A percentile compares a stretch with the other conserved stretches of the same genome.
Evolutionary conservation across 2,113 vertebrate genomes (phyloP).

Genomic region (Coracopsis vasa): DNA sequence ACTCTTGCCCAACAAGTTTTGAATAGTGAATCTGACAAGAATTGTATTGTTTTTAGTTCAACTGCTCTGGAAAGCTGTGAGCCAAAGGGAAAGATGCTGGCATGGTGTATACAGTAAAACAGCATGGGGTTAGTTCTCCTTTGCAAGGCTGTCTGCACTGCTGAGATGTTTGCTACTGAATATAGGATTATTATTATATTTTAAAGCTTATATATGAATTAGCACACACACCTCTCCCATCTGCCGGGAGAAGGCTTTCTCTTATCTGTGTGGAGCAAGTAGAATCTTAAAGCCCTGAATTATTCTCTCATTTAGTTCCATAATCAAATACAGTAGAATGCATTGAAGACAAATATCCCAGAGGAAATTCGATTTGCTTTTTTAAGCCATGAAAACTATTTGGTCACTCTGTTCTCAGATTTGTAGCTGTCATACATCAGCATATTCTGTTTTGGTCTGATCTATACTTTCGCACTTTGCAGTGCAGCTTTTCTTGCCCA

Average conservation of each 20-base stretch:
- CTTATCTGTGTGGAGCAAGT: not conserved
- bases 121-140: constrained; percentile 57
- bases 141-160: constrained; percentile 61
- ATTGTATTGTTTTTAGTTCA: constrained; percentile 53
- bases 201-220: constrained; percentile 32
- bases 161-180: constrained; percentile 59
- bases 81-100: constrained; percentile 57
- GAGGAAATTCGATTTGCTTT: constrained; percentile 19
- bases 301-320: constrained; percentile 18
- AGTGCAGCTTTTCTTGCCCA: constrained; percentile 49
- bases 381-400: constrained; percentile 12
- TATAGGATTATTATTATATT: constrained; percentile 41
- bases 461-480: constrained; percentile 24
- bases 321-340: constrained; percentile 21
- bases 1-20: constrained; percentile 39
- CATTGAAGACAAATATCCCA: constrained; percentile 15
- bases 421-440: constrained; percentile 9
- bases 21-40: constrained; percentile 62
- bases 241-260: constrained; percentile 42
- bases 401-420: constrained; percentile 16
- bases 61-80: constrained; percentile 53
- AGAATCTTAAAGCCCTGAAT: constrained; percentile 33
- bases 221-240: constrained; percentile 33
- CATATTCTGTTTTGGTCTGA: constrained; percentile 9
- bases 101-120: constrained; percentile 59